Evolutionary conservation across 2,888 invertebrate species (phyloP), one percentile per base, ranked within the genome.

Genomic region (Drosophila hamatofila): DNA sequence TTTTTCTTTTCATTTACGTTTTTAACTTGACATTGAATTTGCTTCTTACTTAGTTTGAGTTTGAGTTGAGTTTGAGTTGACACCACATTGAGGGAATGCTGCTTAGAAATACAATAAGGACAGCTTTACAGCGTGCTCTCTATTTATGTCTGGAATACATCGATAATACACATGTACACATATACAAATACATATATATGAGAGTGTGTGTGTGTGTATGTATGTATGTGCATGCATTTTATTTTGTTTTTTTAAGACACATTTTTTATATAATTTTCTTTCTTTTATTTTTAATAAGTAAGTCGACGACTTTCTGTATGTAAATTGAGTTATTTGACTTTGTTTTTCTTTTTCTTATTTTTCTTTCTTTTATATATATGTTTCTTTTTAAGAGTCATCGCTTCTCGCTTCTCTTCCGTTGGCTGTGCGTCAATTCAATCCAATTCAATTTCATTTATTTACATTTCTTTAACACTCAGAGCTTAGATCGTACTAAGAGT

Each of bases 391-490:
- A 2, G 56, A 39, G 42, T 27, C 59, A 21, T 46, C 39, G 49
- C 37, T 37, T 16, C 37, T 37, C 23, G 12, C 39, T 46, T n/a
- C 25, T 35, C 37, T 60, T 27, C 39, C 25, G 33, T 61, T 59
- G 46, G 37, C 69, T 84, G 75, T 87, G 81, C 81, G 35, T 35
- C 16, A 35, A 35, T 25, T 83, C 83, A 81, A 76, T 84, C 69
- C 30, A 27, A 48, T 11, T 14, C n/a, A 30, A 72, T 76, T 73
- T 62, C 65, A 80, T 68, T 59, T 74, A 83, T 83, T 67, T 90
- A 86, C 81, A 80, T 72, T 72, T 65, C 33, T 72, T 88, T 65
- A 82, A 88, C 90, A 88, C 88, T 83, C 86, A 88, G 79, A 89
- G 74, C 88, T 87, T 78, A 81, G 70, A 70, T 56, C 63, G 60